Evolutionary conservation across 2,888 invertebrate species (phyloP).

Genomic region (Ametastegia equiseti): DNA sequence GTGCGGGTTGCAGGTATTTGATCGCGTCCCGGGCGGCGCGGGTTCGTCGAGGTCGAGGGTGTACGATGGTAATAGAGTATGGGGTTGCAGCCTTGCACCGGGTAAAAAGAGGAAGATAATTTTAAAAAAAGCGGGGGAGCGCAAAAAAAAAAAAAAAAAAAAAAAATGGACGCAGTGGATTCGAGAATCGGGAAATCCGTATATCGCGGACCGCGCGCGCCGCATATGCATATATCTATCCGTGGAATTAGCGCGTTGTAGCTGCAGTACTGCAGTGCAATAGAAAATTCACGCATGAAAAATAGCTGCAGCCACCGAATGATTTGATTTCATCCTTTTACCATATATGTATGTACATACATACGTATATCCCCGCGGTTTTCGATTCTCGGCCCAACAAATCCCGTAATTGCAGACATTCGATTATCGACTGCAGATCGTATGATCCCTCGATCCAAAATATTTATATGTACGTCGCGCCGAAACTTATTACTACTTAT

Average conservation of each 20-base stretch:
- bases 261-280: slow-evolving; percentile 53
- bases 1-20: slow-evolving; percentile 28
- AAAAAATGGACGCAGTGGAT: background rate
- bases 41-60: slow-evolving; percentile 28
- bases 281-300: slow-evolving; percentile 74
- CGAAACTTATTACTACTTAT: too few relatives aligned
- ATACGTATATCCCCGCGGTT: background rate
- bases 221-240: slow-evolving; percentile 20
- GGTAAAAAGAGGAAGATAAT: background rate
- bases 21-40: slow-evolving; percentile 4
- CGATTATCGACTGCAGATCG: too few relatives aligned
- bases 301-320: slow-evolving; percentile 71
- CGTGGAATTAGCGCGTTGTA: slow-evolving; percentile 46
- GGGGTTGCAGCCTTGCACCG: slow-evolving; percentile 31
- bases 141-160: background rate
- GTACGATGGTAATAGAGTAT: background rate
- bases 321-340: slow-evolving; percentile 73
- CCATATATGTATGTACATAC: slow-evolving; percentile 31
- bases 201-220: background rate
- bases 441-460: too few relatives aligned
- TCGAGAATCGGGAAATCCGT: slow-evolving; percentile 42
- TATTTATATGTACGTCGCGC: too few relatives aligned
- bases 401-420: background rate
- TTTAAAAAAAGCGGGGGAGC: background rate
- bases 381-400: background rate